Evolutionary conservation across 2,888 invertebrate genomes (phyloP).

Genomic region (Brenthis daphne): DNA sequence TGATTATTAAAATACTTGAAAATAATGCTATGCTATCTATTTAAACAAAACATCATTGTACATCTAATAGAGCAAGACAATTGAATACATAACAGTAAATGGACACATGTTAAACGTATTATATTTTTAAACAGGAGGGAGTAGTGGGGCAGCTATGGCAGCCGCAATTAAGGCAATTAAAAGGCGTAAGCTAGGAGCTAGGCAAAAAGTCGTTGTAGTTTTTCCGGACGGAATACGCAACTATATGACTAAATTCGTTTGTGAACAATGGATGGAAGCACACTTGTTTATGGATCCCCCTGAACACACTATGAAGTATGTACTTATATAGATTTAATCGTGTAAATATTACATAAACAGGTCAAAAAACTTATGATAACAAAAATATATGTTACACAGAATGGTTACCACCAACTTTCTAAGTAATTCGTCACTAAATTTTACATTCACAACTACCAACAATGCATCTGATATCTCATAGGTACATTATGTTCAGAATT

Average conservation of each 20-base stretch:
- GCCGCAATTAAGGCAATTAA: conserved; percentile 86
- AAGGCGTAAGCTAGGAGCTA: conserved; percentile 86
- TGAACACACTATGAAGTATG: conserved; percentile 47
- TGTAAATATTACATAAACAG: conserved; percentile 3
- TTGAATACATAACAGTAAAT: no score
- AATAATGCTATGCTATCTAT: no score
- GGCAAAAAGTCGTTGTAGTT: conserved; percentile 88
- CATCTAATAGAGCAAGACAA: no score
- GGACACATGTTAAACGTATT: not conserved
- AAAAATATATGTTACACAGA: no score
- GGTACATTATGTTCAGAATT: no score
- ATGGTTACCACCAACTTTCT: no score
- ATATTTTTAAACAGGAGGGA: conserved; percentile 83
- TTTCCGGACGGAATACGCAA: conserved; percentile 96
- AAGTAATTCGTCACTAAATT: no score
- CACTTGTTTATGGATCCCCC: conserved; percentile 77
- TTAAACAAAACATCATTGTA: no score
- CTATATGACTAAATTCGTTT: conserved; percentile 96
- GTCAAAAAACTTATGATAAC: no score
- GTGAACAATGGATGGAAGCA: conserved; percentile 95
- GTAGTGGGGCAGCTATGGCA: conserved; percentile 89
- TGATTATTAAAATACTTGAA: no score
- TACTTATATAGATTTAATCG: not conserved
- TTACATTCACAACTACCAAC: no score
- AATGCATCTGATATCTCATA: no score